Conservation (phyloP, 2,797 vertebrate genomes). For the Lutjanus campechanus region DNA sequence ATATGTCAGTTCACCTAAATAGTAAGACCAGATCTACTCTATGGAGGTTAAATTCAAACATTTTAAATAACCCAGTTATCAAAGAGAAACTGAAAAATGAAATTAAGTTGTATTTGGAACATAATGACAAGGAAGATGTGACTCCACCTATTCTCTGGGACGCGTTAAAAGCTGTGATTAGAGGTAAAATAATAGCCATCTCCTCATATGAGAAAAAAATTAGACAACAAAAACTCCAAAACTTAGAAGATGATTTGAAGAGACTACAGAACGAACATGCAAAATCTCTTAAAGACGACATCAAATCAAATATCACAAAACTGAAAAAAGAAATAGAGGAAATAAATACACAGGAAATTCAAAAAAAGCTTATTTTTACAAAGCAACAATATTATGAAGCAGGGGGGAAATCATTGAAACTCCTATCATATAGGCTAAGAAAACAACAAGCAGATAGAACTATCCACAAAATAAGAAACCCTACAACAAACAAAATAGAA, state of each 20-base stretch:
- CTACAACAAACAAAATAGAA: conserved; percentile 11
- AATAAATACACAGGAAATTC: background rate
- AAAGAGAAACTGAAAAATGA: conserved; percentile 13
- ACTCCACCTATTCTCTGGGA: background rate
- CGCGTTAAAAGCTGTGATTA: background rate
- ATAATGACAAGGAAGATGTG: background rate
- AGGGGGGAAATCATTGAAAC: conserved; percentile 35
- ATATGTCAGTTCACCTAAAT: background rate
- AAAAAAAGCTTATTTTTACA: background rate
- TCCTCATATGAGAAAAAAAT: conserved; percentile 27
- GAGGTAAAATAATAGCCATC: conserved; percentile 22
- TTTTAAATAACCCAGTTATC: conserved; percentile 12
- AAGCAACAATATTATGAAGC: conserved; percentile 29
- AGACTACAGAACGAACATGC: background rate
- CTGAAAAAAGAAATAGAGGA: background rate
- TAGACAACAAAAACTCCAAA: background rate
- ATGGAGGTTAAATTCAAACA: conserved; percentile 33
- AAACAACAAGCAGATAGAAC: conserved; percentile 44
- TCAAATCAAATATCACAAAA: background rate
- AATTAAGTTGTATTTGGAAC: conserved; percentile 27
- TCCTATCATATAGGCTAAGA: conserved; percentile 22
- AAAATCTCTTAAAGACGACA: background rate
- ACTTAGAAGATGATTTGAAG: background rate
- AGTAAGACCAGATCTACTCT: conserved; percentile 5
- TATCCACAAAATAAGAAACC: conserved; percentile 38